phyloP scores from a whole-genome alignment of 2,888 invertebrate species.

The Scaptomyza caliginosa region DNA sequence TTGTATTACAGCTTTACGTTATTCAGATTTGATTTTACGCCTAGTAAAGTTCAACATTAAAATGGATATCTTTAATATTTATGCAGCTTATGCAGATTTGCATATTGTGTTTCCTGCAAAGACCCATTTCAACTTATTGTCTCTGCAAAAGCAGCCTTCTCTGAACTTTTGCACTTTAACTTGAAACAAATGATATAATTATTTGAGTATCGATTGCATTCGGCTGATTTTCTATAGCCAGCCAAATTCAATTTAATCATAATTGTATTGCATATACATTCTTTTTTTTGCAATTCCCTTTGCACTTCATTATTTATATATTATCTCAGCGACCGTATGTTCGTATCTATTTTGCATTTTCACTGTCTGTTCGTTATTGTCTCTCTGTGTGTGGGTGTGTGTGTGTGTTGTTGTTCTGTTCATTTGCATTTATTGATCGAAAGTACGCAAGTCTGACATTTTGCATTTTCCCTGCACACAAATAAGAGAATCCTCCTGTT shows the following conservation, averaged over 20 bases:
- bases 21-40: no score
- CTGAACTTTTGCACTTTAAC: background rate
- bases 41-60: no score
- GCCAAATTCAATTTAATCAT: background rate
- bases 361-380: background rate
- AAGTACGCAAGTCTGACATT: constrained; percentile 15
- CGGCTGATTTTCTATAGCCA: background rate
- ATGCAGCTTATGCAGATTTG: background rate
- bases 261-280: constrained; percentile 15
- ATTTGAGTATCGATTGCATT: constrained; percentile 2
- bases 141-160: background rate
- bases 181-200: background rate
- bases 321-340: constrained; percentile 6
- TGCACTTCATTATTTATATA: constrained; percentile 35
- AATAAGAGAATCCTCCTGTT: constrained; percentile 18
- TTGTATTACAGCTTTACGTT: no score
- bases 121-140: no score
- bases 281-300: constrained; percentile 11
- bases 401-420: background rate
- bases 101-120: no score
- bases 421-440: constrained; percentile 72
- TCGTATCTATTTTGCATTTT: background rate
- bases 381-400: background rate
- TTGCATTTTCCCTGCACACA: constrained; percentile 35
- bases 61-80: background rate